Evolutionary conservation across 2,113 vertebrate genomes (phyloP), one percentile per base, ranked within the genome.

Genomic region (Actenoides hombroni): DNA sequence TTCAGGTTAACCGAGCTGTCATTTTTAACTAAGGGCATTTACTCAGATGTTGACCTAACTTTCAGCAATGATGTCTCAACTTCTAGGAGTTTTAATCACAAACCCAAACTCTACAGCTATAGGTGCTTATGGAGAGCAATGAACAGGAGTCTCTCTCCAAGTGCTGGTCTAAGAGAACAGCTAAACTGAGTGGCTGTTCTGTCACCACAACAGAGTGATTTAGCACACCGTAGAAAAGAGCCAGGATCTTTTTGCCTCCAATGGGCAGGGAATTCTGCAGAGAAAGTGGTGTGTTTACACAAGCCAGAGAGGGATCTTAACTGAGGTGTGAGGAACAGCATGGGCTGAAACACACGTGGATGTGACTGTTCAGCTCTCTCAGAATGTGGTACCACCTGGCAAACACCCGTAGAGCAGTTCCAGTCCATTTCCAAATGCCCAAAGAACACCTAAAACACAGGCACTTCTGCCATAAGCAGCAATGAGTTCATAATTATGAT

Each of bases 331-430:
- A 80, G 46, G 44, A 57, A n/a, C 33, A 81, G 42, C 37, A n/a
- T 0, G 4, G 31, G n/a, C 20, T 86, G n/a, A 57, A 51, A 37
- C 8, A 73, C 13, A 29, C 7, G 23, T 11, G 37, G 26, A 48
- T 33, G 29, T 31, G 14, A 67, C 46, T 8, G 3, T 5, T 67
- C 31, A 10, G 20, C 15, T 56, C 68, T 73, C 70, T n/a, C 44
- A n/a, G 9, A 54, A 39, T 0, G 0, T 19, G 5, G 18, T 12
- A 68, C 7, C 31, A 59, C 23, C 19, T 39, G 31, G 17, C 31
- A 64, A 57, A 31, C 12, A 16, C 63, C 40, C 53, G 24, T 5
- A 53, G 4, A 53, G 31, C 26, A 42, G 42, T 39, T 64, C 39
- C 15, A 37, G 42, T 40, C 48, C 37, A 25, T 7, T 86, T 63